These are phyloP conservation scores for Elysia crispata DNA, from an alignment of 2,888 invertebrate species.

Conservation along the genomic window DNA sequence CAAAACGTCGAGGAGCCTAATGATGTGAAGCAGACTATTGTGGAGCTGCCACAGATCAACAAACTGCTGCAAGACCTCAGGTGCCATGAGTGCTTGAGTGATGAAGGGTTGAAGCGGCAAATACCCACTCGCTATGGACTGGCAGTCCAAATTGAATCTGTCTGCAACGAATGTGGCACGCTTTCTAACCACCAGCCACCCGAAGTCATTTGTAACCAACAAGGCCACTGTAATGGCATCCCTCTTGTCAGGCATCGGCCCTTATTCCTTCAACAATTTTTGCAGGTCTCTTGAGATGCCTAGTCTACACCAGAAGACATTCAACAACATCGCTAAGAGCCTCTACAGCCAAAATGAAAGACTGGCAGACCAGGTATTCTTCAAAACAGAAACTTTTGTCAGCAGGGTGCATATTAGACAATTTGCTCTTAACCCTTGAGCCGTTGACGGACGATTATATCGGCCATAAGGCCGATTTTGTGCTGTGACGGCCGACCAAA, in stretches of 20 bases:
- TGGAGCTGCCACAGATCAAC: not conserved
- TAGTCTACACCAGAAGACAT: constrained; percentile 5
- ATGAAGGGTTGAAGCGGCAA: not conserved
- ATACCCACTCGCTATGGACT: not conserved
- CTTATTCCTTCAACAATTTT: not conserved
- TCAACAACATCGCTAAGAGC: too few relatives aligned
- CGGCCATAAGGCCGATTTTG: too few relatives aligned
- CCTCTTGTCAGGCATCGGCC: not conserved
- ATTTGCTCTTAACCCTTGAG: too few relatives aligned
- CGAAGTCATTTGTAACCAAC: not conserved
- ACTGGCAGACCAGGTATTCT: too few relatives aligned
- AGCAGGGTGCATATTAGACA: too few relatives aligned
- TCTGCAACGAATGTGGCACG: not conserved
- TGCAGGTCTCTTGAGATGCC: not conserved
- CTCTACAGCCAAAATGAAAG: too few relatives aligned
- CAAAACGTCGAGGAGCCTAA: not conserved
- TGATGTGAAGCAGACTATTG: not conserved
- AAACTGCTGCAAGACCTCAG: not conserved
- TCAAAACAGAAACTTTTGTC: too few relatives aligned
- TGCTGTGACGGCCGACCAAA: too few relatives aligned
- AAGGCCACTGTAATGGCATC: not conserved
- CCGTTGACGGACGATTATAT: too few relatives aligned
- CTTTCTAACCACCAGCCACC: not conserved
- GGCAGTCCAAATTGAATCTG: not conserved
- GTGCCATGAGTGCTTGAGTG: not conserved